These are phyloP conservation scores for Heliconius melpomene DNA, from an alignment of 1,140 invertebrate genomes.

Conservation along the genomic window DNA sequence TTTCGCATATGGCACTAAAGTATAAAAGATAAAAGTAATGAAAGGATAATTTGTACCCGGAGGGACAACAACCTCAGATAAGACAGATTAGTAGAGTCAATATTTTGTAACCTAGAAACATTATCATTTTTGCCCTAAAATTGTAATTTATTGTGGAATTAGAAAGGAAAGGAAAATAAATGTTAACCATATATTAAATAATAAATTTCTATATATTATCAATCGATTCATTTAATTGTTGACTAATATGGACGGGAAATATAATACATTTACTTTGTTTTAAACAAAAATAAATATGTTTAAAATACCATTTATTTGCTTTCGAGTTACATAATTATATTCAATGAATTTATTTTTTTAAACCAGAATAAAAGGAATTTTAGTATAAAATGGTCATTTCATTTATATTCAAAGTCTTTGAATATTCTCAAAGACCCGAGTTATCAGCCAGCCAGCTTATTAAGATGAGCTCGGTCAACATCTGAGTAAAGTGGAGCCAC, in stretches of 20 bases:
- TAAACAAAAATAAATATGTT: too few relatives aligned
- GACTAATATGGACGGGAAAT: too few relatives aligned
- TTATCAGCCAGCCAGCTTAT: not conserved
- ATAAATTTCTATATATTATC: too few relatives aligned
- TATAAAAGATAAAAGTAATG: slow-evolving; percentile 2
- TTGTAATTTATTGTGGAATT: not conserved
- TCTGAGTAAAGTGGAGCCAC: slow-evolving; percentile 27
- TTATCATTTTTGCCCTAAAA: slow-evolving; percentile 12
- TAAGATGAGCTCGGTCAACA: slow-evolving; percentile 9
- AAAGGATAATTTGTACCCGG: slow-evolving; percentile 26
- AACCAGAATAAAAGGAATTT: too few relatives aligned
- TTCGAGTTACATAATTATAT: too few relatives aligned
- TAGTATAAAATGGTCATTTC: too few relatives aligned
- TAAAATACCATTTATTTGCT: too few relatives aligned
- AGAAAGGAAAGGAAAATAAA: not conserved
- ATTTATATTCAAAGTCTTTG: too few relatives aligned
- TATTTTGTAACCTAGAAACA: slow-evolving; percentile 18
- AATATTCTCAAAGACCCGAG: not conserved
- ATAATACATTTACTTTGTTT: too few relatives aligned
- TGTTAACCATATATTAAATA: too few relatives aligned
- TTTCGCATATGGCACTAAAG: not conserved
- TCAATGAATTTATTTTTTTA: too few relatives aligned
- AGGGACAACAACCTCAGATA: slow-evolving; percentile 33
- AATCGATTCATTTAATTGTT: too few relatives aligned
- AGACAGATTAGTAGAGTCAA: slow-evolving; percentile 28